phyloP scores from a whole-genome alignment of 2,113 vertebrate genomes.

The Antennarius striatus region DNA sequence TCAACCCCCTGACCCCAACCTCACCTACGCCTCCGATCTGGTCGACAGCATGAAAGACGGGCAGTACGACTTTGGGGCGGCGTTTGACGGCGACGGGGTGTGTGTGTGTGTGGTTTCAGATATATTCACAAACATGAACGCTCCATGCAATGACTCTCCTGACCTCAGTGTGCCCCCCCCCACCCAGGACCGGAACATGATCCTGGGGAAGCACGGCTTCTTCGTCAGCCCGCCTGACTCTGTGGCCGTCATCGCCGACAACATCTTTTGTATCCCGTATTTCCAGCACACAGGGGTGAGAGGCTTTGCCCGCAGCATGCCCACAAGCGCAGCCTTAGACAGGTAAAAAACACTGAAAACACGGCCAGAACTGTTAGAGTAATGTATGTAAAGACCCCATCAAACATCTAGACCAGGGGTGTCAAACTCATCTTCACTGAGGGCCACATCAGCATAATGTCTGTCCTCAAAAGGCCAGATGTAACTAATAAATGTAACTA shows the following conservation, averaged over 20 bases:
- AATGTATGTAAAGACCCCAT: too few relatives aligned
- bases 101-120: conserved; percentile 9
- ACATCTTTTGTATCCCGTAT: conserved; percentile 95
- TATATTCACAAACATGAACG: neutral
- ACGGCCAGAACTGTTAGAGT: neutral
- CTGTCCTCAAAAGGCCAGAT: too few relatives aligned
- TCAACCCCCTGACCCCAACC: conserved; percentile 91
- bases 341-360: conserved; percentile 76
- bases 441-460: too few relatives aligned
- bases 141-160: neutral
- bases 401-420: too few relatives aligned
- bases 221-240: conserved; percentile 96
- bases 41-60: conserved; percentile 92
- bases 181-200: conserved; percentile 93
- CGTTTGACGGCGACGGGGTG: conserved; percentile 96
- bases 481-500: too few relatives aligned
- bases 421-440: too few relatives aligned
- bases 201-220: conserved; percentile 93
- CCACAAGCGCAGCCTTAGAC: conserved; percentile 93
- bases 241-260: conserved; percentile 94
- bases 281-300: conserved; percentile 95
- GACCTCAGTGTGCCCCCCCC: conserved; percentile 1
- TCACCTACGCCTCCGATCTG: conserved; percentile 88
- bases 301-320: conserved; percentile 96
- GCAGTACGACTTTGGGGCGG: conserved; percentile 92